Percentiles rank a stretch among this genome's conserved stretches.
Evolutionary conservation across 2,888 invertebrate genomes (phyloP).

Genomic region (Cephus rjabovi): DNA sequence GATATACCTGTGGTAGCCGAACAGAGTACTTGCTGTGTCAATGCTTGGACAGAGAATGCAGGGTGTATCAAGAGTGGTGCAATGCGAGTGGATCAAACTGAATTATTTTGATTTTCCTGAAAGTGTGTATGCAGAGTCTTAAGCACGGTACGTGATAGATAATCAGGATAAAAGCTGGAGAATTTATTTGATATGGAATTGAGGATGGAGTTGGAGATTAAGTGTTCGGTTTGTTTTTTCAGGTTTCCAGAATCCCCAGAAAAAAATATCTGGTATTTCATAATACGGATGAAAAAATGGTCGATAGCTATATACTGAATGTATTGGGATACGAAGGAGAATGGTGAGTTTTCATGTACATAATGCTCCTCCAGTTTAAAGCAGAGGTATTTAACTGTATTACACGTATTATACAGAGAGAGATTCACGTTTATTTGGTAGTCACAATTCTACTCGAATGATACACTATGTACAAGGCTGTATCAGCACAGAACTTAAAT

Average conservation of each 20-base stretch:
- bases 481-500: slow-evolving; percentile 7
- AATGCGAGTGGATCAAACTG: neutral
- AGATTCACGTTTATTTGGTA: slow-evolving; percentile 4
- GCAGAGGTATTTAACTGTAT: neutral
- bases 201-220: neutral
- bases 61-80: neutral
- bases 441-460: slow-evolving; percentile 46
- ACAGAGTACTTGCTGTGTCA: neutral
- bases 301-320: neutral
- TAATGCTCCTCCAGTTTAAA: neutral
- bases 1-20: neutral
- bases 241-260: slow-evolving; percentile 20
- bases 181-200: neutral
- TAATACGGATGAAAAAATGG: neutral
- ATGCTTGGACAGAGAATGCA: neutral
- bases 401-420: neutral
- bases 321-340: neutral
- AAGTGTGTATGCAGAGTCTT: neutral
- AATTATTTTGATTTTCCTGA: neutral
- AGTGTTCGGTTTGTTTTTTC: slow-evolving; percentile 28
- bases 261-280: neutral
- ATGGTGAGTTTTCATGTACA: neutral
- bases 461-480: slow-evolving; percentile 50
- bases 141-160: neutral
- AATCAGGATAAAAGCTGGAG: too few relatives aligned